Percentiles rank a stretch among this genome's conserved stretches.
phyloP scores from a whole-genome alignment of 2,797 vertebrate genomes.

The Pseudochirops corinnae region DNA sequence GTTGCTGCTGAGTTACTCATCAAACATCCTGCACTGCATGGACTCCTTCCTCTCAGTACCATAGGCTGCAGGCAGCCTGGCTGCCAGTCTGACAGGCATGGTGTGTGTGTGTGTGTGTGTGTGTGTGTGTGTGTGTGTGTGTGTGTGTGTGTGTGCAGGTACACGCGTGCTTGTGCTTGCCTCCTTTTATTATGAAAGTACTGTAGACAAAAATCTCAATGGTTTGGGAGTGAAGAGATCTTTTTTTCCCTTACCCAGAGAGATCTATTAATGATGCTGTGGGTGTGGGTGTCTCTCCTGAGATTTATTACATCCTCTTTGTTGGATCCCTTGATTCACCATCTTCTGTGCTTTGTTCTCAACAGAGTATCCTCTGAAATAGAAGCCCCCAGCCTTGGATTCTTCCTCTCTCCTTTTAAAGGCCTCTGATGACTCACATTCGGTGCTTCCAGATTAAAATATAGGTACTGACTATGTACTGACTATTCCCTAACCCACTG shows the following conservation, averaged over 20 bases:
- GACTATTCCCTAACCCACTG: conserved; percentile 53
- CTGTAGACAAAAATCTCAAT: conserved; percentile 71
- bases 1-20: conserved; percentile 81
- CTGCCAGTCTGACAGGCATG: conserved; percentile 74
- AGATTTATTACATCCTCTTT: conserved; percentile 61
- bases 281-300: conserved; percentile 56
- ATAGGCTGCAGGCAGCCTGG: conserved; percentile 72
- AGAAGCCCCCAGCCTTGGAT: conserved; percentile 52
- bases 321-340: conserved; percentile 33
- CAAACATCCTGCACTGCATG: conserved; percentile 76
- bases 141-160: no score
- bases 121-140: no score
- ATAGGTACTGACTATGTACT: conserved; percentile 33
- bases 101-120: not conserved
- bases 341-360: conserved; percentile 62
- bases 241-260: conserved; percentile 61
- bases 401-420: conserved; percentile 72
- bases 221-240: conserved; percentile 59
- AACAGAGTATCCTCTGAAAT: conserved; percentile 65
- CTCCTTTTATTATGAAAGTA: conserved; percentile 73
- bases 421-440: conserved; percentile 62
- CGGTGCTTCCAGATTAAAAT: conserved; percentile 65
- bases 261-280: conserved; percentile 61
- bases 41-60: conserved; percentile 68
- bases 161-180: conserved; percentile 23